Conservation (phyloP, 1,140 invertebrate species). For the Oncopodura yosiiana region DNA sequence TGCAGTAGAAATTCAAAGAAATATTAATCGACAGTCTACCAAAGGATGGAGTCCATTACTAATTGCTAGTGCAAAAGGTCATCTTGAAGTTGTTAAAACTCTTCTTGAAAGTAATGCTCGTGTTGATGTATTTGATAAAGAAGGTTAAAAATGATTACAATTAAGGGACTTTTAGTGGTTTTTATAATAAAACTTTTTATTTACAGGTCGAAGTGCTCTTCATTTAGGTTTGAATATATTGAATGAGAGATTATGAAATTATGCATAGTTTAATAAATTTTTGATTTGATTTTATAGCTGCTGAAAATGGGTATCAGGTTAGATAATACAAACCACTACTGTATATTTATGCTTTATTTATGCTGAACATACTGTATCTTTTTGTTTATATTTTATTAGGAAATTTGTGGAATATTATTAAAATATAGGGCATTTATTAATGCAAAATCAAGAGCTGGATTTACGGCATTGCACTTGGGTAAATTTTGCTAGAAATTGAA, state of each 20-base stretch:
- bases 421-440: conserved; percentile 97
- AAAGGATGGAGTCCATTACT: conserved; percentile 92
- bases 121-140: conserved; percentile 96
- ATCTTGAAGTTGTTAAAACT: conserved; percentile 74
- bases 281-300: no score
- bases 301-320: conserved; percentile 30
- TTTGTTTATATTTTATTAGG: conserved; percentile 11
- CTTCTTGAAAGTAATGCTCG: conserved; percentile 82
- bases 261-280: background rate
- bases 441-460: conserved; percentile 75
- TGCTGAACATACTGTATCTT: background rate
- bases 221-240: conserved; percentile 39
- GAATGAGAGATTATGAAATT: background rate
- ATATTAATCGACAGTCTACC: conserved; percentile 81
- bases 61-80: conserved; percentile 69
- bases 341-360: background rate
- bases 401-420: conserved; percentile 75
- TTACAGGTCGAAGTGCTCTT: conserved; percentile 88
- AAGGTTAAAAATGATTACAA: conserved; percentile 89
- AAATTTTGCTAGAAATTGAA: no score
- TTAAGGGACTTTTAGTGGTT: conserved; percentile 53
- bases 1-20: conserved; percentile 75
- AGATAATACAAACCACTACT: background rate
- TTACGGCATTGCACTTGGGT: conserved; percentile 71
- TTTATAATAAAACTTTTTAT: no score